Percentiles rank a stretch among this genome's conserved stretches.
Conservation (phyloP, 2,113 vertebrate species). For the Struthio camelus region DNA sequence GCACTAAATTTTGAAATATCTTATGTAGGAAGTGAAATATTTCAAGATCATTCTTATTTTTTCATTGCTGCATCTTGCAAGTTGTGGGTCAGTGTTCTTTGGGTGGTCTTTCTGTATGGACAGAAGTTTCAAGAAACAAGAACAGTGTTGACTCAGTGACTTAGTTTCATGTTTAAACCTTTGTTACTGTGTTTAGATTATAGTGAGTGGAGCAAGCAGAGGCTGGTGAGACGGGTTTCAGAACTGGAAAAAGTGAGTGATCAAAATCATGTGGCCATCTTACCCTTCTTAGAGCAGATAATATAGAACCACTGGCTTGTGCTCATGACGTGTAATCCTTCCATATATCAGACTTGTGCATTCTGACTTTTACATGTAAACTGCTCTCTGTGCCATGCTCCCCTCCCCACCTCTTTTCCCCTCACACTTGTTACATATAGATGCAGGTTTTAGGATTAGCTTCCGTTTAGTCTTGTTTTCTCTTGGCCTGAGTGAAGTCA, state of each 20-base stretch:
- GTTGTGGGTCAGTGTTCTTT: not conserved
- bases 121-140: not conserved
- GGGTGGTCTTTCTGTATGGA: not conserved
- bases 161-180: not conserved
- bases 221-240: conserved; percentile 81
- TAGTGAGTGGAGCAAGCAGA: conserved; percentile 88
- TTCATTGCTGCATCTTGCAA: not conserved
- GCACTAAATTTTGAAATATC: not conserved
- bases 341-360: not conserved
- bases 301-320: not conserved
- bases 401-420: not conserved
- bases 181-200: conserved; percentile 73
- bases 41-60: not conserved
- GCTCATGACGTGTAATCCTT: not conserved
- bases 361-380: not conserved
- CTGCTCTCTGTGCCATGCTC: not conserved
- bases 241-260: conserved; percentile 88
- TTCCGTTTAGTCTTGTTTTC: not conserved
- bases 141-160: not conserved
- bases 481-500: not conserved
- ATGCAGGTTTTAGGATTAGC: not conserved
- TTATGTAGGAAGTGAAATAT: not conserved
- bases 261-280: not conserved
- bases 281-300: not conserved
- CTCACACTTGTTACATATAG: not conserved